Base-by-base conservation (phyloP, 1,140 invertebrate species). In the Nasonia vitripennis region DNA sequence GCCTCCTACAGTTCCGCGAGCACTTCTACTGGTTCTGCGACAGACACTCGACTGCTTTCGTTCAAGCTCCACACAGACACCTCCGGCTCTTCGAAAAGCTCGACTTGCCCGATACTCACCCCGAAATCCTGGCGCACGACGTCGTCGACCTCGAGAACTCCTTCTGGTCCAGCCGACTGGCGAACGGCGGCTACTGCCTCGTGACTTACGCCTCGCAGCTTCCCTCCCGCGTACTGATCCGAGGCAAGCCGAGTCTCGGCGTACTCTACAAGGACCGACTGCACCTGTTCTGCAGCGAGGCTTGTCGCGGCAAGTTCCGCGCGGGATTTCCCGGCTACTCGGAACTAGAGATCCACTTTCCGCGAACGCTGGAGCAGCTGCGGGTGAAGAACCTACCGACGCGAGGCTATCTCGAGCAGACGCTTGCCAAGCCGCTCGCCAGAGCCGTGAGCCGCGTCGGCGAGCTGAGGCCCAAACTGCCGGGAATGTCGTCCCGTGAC, bases 21-120 rank as follows among this genome's bases (percentile, higher is more conserved):
- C 84, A 90, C 71, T 94, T 94, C 87, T 95, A 95, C 83, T 95
- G 94, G 94, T 88, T 95, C 71, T 95, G 95, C 87, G 20, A 87
- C 2, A 87, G 91, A 27, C 95, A 95, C 81, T 89, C 93, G 4
- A 85, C 92, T 4, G 78, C 88, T 23, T 95, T 95, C 83, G 27
- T 93, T 5, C 88, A 90, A 45, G 79, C 90, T 86, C 94, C 95
- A 2, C 70, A 90, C 2, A 75, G 75, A 7, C 92, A 93, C 87
- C 88, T 95, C 31, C 87, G 89, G 45, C 85, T 89, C 0, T 83
- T 87, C 55, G 90, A 91, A 45, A 87, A 87, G 0, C 83, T 93
- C 4, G 48, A 87, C 3, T 87, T 95, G n/a, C 94, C 94, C 0
- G 89, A 86, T n/a, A 78, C 94, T 87, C 89, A 94, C 34, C 94